Base-by-base conservation (phyloP, 23 tunicate genomes). In the Oikopleura vanhoeffeni region DNA sequence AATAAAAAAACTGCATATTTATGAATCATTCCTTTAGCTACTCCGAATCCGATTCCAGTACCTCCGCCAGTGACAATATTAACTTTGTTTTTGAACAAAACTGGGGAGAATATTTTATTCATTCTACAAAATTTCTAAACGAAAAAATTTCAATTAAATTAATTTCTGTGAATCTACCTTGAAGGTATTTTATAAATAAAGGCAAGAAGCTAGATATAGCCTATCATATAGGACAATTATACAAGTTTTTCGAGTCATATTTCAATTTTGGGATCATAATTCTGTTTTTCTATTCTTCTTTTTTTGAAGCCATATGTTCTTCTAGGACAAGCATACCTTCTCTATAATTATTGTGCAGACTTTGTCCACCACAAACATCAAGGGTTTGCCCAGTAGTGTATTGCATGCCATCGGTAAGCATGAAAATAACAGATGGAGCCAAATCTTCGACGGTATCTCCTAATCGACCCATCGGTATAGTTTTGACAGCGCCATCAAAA, bases 321-420 rank as follows among this genome's bases (percentile, higher is more conserved):
- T 71, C 79, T 4, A 71, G 79, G 36, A 71, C 2, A 2, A 71
- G 36, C 3, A 71, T 33, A 33, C 79, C 79, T 30, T 71, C 36
- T 24, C 79, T 28, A 30, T 71, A 71, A 30, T 71, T 71, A 71
- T 71, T 71, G 38, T 90, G 91, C 0, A 92, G 76, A 67, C 94
- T 92, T 64, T 90, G 89, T 13, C 87, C 97, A 33, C 97, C 97
- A 85, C 91, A 93, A 39, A 92, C 89, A 41, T 90, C 91, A 32
- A 92, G 60, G 28, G 94, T 92, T 86, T 90, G 95, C 0, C 97
- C 97, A 85, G 97, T 92, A 0, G 91, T 90, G 71, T 64, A 92
- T 27, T 88, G 57, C 38, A 89, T 89, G 39, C 91, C 94, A 3
- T 93, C 95, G 40, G 91, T 86, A 0, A 92, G 85, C 42, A 92